Base-by-base conservation (phyloP, 2,113 vertebrate species). In the Camelus bactrianus region DNA sequence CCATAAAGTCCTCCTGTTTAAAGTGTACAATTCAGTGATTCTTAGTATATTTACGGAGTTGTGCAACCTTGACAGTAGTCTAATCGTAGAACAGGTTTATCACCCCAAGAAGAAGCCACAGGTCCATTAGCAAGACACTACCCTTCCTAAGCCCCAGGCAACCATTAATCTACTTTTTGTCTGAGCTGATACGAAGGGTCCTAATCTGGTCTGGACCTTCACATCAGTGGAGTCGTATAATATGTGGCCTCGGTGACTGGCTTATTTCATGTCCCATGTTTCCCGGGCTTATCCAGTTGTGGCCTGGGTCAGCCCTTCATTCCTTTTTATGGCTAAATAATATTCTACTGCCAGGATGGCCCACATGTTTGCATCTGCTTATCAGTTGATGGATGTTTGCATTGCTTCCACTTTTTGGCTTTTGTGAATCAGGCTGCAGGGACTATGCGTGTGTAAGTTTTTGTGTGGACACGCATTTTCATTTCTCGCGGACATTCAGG, bases 301-400 rank as follows among this genome's bases (percentile, higher is more conserved):
- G 5, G 15, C 14, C 8, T n/a, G 15, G 15, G 48, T 6, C 19
- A 26, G 19, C 4, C 0, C 80, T 24, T 38, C 13, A 5, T 12
- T 54, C 67, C 52, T 91, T 8, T 17, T 13, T 4, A 0, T 24
- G 52, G 67, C 67, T 54, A 2, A 38, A 3, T 8, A 22, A 0
- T 0, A 0, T 3, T 67, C 65, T 42, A 0, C 2, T 6, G 32
- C 20, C 2, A 9, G 50, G 62, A 10, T 13, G 30, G 8, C 19
- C 19, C 1, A 9, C 6, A 0, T 26, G 3, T 7, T 56, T 58
- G 48, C 35, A 4, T 64, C 75, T 17, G 4, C 10, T 35, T 11
- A 11, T 54, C 54, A 42, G 17, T 1, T 52, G 54, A 24, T 24
- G n/a, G 14, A 19, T 42, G 1, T 38, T 3, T 26, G 60, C 52